Conservation (phyloP, 2,797 vertebrate genomes). For the Enoplosus armatus region DNA sequence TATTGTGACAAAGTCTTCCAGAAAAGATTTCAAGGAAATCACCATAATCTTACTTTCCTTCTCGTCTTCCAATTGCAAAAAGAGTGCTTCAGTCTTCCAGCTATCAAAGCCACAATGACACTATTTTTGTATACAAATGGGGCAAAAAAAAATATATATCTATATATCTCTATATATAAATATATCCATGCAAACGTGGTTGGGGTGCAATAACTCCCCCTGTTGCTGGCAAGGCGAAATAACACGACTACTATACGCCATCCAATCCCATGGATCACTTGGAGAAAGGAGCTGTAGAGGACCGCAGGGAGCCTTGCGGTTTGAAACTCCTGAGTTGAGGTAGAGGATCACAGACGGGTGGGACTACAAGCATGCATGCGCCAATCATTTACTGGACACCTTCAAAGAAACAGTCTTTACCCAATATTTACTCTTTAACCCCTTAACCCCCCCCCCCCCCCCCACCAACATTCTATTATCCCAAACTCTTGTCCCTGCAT, state of each 20-base stretch:
- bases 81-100: slow-evolving; percentile 86
- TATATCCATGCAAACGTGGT: slow-evolving; percentile 76
- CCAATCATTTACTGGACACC: slow-evolving; percentile 87
- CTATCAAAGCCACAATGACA: slow-evolving; percentile 85
- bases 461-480: slow-evolving; percentile 67
- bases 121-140: slow-evolving; percentile 84
- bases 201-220: slow-evolving; percentile 62
- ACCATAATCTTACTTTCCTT: slow-evolving; percentile 60
- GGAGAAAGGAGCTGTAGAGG: slow-evolving; percentile 40
- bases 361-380: slow-evolving; percentile 86
- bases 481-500: slow-evolving; percentile 83
- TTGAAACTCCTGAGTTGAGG: slow-evolving; percentile 43
- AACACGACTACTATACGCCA: slow-evolving; percentile 53
- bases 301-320: slow-evolving; percentile 41
- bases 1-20: slow-evolving; percentile 84
- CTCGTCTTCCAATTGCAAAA: slow-evolving; percentile 85
- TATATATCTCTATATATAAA: slow-evolving; percentile 76
- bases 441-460: slow-evolving; percentile 51
- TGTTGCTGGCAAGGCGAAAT: slow-evolving; percentile 57
- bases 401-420: slow-evolving; percentile 75
- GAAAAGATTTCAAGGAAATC: slow-evolving; percentile 76
- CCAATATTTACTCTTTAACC: slow-evolving; percentile 83
- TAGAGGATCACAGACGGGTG: slow-evolving; percentile 56
- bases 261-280: slow-evolving; percentile 55
- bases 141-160: slow-evolving; percentile 73